Evolutionary conservation across 2,113 vertebrate genomes (phyloP).

Genomic region (Oenanthe melanoleuca): DNA sequence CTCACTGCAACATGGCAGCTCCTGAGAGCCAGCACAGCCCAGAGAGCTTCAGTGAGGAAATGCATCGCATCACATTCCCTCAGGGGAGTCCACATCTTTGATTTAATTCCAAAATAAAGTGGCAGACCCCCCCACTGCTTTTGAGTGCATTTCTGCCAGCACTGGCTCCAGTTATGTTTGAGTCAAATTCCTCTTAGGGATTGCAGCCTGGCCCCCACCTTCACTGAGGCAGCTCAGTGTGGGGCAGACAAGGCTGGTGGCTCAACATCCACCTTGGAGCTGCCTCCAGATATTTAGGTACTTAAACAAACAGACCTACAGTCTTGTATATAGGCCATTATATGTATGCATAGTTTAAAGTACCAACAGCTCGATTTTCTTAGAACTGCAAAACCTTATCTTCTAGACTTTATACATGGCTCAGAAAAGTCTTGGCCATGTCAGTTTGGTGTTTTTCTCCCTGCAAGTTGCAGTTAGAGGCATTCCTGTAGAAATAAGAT

Average conservation of each 20-base stretch:
- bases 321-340: background rate
- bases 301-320: background rate
- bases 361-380: background rate
- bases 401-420: background rate
- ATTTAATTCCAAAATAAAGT: background rate
- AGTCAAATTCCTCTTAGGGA: background rate
- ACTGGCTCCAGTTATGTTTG: background rate
- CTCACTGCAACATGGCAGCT: background rate
- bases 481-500: background rate
- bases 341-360: background rate
- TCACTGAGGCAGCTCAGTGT: rapidly evolving
- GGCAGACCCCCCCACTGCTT: background rate
- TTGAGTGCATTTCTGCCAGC: background rate
- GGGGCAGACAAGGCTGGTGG: background rate
- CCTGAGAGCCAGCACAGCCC: background rate
- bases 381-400: background rate
- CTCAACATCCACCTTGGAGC: background rate
- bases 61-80: background rate
- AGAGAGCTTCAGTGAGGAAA: background rate
- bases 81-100: background rate
- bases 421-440: background rate
- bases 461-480: background rate
- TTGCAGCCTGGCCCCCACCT: background rate
- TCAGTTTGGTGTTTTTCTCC: background rate
- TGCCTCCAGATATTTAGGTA: background rate